Percentiles rank a stretch among this genome's conserved stretches.
Conservation (phyloP, 2,113 vertebrate genomes). For the Patagioenas fasciata region DNA sequence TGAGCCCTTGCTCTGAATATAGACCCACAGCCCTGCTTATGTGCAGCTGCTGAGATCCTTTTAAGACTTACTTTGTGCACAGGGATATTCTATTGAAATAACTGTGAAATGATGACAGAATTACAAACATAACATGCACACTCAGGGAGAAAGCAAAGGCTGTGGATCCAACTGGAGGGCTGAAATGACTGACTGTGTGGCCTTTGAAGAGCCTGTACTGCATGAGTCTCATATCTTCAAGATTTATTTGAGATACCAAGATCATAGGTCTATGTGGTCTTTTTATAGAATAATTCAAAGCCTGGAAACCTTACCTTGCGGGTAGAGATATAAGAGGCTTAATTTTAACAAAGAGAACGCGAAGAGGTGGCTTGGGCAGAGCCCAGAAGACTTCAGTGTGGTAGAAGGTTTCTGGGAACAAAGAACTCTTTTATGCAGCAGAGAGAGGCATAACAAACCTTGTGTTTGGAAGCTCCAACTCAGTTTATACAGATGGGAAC, state of each 20-base stretch:
- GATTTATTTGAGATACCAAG: neutral
- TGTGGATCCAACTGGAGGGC: neutral
- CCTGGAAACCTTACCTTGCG: neutral
- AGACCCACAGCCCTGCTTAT: neutral
- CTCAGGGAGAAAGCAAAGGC: neutral
- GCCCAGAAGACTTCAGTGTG: constrained; percentile 29
- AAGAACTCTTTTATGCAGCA: constrained; percentile 28
- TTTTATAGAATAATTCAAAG: constrained; percentile 7
- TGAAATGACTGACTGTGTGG: neutral
- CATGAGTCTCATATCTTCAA: neutral
- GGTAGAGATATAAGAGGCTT: neutral
- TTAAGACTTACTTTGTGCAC: neutral
- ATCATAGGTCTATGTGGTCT: neutral
- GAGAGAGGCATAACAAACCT: constrained; percentile 51
- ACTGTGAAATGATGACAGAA: neutral
- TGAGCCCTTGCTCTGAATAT: neutral
- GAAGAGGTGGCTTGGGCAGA: constrained; percentile 16
- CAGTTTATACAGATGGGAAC: constrained; percentile 54
- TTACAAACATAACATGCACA: neutral
- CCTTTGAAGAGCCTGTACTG: neutral
- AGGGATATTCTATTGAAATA: neutral
- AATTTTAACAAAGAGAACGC: constrained; percentile 12
- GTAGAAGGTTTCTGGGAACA: constrained; percentile 46
- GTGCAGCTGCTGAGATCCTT: neutral
- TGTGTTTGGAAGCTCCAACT: constrained; percentile 41